A percentile compares a stretch with the other conserved stretches of the same genome.
Evolutionary conservation across 2,888 invertebrate species (phyloP).

Genomic region (Sympetrum striolatum): DNA sequence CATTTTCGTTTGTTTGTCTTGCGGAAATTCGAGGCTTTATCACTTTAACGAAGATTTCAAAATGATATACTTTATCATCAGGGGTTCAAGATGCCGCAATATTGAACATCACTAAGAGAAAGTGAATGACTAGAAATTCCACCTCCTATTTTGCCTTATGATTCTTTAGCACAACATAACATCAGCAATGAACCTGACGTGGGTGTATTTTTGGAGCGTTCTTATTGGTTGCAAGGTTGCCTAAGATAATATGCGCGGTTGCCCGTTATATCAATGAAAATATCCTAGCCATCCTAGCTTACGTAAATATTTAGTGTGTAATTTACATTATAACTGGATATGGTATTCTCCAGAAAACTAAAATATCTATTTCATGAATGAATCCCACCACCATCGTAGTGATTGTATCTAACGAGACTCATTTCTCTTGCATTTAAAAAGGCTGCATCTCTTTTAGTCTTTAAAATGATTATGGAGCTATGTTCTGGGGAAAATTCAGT

Average conservation of each 20-base stretch:
- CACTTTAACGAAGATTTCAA: neutral
- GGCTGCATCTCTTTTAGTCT: too few relatives aligned
- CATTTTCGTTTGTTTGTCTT: constrained; percentile 7
- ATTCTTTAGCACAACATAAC: neutral
- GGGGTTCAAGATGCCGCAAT: neutral
- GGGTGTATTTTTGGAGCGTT: constrained; percentile 21
- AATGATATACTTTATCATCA: neutral
- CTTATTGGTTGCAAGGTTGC: constrained; percentile 38
- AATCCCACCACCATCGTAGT: too few relatives aligned
- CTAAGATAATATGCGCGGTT: neutral
- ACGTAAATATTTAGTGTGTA: too few relatives aligned
- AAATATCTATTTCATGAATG: too few relatives aligned
- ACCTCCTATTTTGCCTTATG: neutral
- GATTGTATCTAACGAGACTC: too few relatives aligned
- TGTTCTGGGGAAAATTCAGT: too few relatives aligned
- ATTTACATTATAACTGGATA: too few relatives aligned
- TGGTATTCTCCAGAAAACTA: too few relatives aligned
- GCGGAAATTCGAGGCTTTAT: neutral
- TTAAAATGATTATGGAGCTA: too few relatives aligned
- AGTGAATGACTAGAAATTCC: constrained; percentile 11
- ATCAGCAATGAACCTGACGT: neutral
- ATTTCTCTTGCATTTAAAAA: too few relatives aligned
- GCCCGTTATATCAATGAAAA: neutral
- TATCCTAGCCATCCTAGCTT: too few relatives aligned
- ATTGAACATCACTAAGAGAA: neutral